Evolutionary conservation across 2,888 invertebrate genomes (phyloP), one percentile per base, ranked within the genome.

Genomic region (Acleris holmiana): DNA sequence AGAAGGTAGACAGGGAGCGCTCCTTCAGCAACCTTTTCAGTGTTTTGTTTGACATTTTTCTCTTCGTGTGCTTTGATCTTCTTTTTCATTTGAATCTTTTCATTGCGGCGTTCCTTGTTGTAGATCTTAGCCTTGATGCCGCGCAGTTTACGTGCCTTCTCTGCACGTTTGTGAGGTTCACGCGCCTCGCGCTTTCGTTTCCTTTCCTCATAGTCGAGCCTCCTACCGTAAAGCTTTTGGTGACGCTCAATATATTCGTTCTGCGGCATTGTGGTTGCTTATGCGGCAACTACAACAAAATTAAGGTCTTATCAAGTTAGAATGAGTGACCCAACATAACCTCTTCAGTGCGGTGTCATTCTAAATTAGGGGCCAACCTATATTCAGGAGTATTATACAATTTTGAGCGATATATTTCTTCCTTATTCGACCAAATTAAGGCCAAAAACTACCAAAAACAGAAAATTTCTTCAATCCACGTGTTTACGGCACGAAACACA

Each of bases 241-340:
- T 99, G 98, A 70, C 99, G 95, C 80, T 99, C 99, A 92, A 99
- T 99, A 88, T 99, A 98, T 92, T 99, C 99, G 95, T 99, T 99
- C 94, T 99, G 99, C 84, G 99, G 99, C 99, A 98, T 98, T 88
- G 83, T 94, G 90, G 89, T 87, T 90, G 91, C 87, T 91, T 87
- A 85, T 78, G 84, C 92, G 89, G 89, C 89, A 88, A 91, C 91
- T 92, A 92, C 88, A 91, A 92, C 91, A 92, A 92, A 91, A 90
- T 83, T 77, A 78, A 78, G 72, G 82, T 76, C 76, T 77, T 77
- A 78, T 80, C 78, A 87, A 81, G 76, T 61, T 60, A 69, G 66
- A 62, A 49, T 61, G 54, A 29, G 54, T 66, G 54, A 69, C 29
- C 44, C 55, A 13, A 55, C 74, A 73, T 84, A 83, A 83, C 83